These are phyloP conservation scores for Epirrita christyi DNA, from an alignment of 2,888 invertebrate genomes.

Conservation along the genomic window DNA sequence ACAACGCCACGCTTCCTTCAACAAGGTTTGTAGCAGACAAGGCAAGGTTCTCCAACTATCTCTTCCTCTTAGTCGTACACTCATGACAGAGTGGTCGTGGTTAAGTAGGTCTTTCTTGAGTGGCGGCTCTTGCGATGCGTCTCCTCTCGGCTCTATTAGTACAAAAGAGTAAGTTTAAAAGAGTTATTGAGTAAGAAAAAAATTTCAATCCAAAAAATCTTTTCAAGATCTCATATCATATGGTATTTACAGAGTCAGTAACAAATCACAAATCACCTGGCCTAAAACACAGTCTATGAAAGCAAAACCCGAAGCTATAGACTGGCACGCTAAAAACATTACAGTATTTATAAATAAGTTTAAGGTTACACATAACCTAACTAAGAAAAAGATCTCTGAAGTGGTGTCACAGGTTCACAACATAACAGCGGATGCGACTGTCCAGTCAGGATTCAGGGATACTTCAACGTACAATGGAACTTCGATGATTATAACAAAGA, in stretches of 20 bases:
- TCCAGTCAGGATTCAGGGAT: conserved; percentile 2
- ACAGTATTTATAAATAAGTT: conserved; percentile 32
- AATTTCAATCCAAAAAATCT: too few relatives aligned
- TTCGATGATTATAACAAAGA: conserved; percentile 58
- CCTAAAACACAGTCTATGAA: conserved; percentile 52
- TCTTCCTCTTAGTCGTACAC: too few relatives aligned
- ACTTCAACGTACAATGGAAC: conserved; percentile 39
- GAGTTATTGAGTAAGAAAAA: too few relatives aligned
- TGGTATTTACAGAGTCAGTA: conserved; percentile 60
- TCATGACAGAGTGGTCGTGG: too few relatives aligned
- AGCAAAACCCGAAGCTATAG: conserved; percentile 45
- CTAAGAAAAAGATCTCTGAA: conserved; percentile 33
- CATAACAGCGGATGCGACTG: conserved; percentile 43
- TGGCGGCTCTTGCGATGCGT: too few relatives aligned
- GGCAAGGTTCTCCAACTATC: too few relatives aligned
- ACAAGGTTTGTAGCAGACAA: conserved; percentile 52
- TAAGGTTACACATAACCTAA: conserved; percentile 39
- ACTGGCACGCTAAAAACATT: too few relatives aligned
- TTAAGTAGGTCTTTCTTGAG: too few relatives aligned
- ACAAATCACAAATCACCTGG: conserved; percentile 53
- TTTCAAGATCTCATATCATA: too few relatives aligned
- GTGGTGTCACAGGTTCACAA: conserved; percentile 42
- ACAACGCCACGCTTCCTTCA: conserved; percentile 72
- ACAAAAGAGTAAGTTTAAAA: too few relatives aligned
- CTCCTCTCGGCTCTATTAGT: too few relatives aligned